phyloP scores from a whole-genome alignment of 2,888 invertebrate genomes.

The Spilosoma lubricipeda region DNA sequence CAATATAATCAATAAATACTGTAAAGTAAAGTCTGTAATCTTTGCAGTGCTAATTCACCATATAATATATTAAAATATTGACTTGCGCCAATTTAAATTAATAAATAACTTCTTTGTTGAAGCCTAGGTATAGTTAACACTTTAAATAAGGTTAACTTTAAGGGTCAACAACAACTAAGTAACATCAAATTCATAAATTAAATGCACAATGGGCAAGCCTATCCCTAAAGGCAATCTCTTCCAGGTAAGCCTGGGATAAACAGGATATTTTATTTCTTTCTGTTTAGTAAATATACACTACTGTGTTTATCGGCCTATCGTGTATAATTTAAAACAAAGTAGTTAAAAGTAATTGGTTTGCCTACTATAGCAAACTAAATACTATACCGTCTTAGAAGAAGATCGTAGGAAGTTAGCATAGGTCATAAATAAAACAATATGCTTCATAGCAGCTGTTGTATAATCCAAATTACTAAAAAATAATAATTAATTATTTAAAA shows the following conservation, averaged over 20 bases:
- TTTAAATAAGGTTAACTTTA: background rate
- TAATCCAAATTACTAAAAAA: background rate
- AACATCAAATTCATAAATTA: background rate
- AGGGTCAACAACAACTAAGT: background rate
- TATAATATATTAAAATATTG: background rate
- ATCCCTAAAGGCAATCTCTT: conserved; percentile 9
- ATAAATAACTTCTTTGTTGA: background rate
- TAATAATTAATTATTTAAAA: too few species aligned
- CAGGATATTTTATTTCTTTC: background rate
- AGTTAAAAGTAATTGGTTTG: background rate
- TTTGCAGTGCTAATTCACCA: too few species aligned
- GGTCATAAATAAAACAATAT: background rate
- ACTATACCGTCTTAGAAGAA: background rate
- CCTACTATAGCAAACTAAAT: background rate
- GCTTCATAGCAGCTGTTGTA: background rate
- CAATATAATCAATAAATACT: background rate
- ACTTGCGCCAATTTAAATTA: background rate
- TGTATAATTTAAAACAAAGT: background rate
- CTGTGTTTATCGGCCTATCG: background rate
- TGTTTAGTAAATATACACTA: background rate
- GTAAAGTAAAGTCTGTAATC: background rate
- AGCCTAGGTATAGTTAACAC: background rate
- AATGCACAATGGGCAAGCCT: background rate
- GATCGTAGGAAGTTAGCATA: background rate
- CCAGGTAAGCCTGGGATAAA: conserved; percentile 4